Evolutionary conservation across 2,113 vertebrate species (phyloP).

Genomic region (Chamaea fasciata): DNA sequence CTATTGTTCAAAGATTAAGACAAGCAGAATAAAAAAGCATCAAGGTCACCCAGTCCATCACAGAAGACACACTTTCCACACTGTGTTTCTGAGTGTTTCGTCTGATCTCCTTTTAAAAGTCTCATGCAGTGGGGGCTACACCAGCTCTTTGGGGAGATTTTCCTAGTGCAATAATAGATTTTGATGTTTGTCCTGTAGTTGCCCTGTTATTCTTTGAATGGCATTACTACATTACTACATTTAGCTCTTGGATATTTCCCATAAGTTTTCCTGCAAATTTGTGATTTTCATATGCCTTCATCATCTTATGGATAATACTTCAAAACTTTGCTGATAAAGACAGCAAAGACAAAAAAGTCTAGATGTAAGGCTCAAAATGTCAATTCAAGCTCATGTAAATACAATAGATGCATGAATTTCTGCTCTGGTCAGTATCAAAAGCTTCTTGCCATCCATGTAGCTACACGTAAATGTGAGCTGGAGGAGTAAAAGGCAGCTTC

Average conservation of each 20-base stretch:
- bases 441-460: neutral
- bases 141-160: neutral
- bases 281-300: neutral
- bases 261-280: neutral
- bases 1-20: conserved; percentile 45
- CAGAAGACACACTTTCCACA: conserved; percentile 1
- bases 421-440: neutral
- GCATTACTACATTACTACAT: neutral
- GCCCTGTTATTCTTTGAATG: neutral
- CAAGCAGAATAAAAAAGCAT: neutral
- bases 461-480: neutral
- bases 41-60: conserved; percentile 14
- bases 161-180: neutral
- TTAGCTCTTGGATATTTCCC: neutral
- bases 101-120: neutral
- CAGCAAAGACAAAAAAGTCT: neutral
- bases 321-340: neutral
- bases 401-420: neutral
- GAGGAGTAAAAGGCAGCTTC: neutral
- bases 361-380: neutral
- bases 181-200: neutral
- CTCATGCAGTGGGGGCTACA: neutral
- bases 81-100: conserved; percentile 1
- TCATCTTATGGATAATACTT: neutral
- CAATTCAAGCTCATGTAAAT: neutral